Percentiles rank a stretch among this genome's conserved stretches.
phyloP scores from a whole-genome alignment of 2,113 vertebrate species.

The Neomonachus schauinslandi region DNA sequence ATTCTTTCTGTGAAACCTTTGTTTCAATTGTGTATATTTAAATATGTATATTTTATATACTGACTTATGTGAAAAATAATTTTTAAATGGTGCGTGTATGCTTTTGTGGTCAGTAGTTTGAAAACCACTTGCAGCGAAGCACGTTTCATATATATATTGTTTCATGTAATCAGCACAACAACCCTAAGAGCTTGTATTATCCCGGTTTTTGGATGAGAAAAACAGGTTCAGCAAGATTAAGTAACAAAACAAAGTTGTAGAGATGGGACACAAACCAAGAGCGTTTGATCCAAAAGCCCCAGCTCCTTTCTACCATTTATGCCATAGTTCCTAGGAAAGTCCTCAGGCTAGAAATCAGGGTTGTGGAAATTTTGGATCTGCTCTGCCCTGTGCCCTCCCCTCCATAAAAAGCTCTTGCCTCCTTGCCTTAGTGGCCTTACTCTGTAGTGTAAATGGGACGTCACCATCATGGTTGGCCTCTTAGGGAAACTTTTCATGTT shows the following conservation, averaged over 20 bases:
- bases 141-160: background rate
- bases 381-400: background rate
- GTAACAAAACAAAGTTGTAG: background rate
- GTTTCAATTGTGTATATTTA: background rate
- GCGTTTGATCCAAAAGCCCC: background rate
- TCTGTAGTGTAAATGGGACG: background rate
- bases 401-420: background rate
- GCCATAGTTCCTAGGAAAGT: background rate
- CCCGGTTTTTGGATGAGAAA: background rate
- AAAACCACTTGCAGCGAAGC: background rate
- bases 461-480: background rate
- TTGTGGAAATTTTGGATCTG: background rate
- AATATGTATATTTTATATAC: background rate
- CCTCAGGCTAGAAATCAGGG: background rate
- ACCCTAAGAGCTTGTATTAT: background rate
- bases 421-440: background rate
- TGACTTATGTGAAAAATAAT: background rate
- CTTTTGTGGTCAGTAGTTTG: background rate
- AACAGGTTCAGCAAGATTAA: slow-evolving; percentile 36
- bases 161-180: background rate
- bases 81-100: background rate
- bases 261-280: background rate
- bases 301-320: background rate
- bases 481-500: background rate
- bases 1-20: slow-evolving; percentile 27